Evolutionary conservation across 2,888 invertebrate genomes (phyloP).

Genomic region (Habrosyne pyritoides): DNA sequence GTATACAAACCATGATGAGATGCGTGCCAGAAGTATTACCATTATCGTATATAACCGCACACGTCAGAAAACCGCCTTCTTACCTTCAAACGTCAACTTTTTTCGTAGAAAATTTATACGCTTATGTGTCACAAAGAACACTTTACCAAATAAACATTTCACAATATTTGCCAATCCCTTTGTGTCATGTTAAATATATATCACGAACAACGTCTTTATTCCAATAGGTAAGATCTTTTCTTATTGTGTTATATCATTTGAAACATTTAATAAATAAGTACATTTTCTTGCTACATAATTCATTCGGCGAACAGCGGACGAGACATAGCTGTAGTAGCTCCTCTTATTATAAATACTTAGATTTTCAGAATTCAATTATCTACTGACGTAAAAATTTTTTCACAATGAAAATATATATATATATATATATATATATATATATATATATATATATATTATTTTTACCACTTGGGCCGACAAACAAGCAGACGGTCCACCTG

Average conservation of each 20-base stretch:
- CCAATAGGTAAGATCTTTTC: not conserved
- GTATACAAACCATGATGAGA: slow-evolving; percentile 15
- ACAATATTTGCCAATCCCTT: slow-evolving; percentile 4
- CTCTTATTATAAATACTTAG: too few species aligned
- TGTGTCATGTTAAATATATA: slow-evolving; percentile 1
- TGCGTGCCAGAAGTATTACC: slow-evolving; percentile 22
- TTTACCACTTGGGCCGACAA: too few species aligned
- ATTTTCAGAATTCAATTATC: too few species aligned
- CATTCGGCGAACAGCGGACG: too few species aligned
- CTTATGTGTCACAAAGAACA: slow-evolving; percentile 2
- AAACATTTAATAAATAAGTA: too few species aligned
- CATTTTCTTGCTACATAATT: too few species aligned
- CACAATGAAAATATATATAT: too few species aligned
- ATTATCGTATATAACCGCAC: slow-evolving; percentile 25
- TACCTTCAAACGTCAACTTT: not conserved
- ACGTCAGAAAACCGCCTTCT: slow-evolving; percentile 13
- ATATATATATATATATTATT: too few species aligned
- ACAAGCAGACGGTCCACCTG: too few species aligned
- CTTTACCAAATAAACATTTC: slow-evolving; percentile 6
- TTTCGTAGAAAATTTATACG: not conserved
- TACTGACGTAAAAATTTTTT: not conserved
- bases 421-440: too few species aligned
- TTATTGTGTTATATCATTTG: too few species aligned
- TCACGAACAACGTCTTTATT: not conserved
- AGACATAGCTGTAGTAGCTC: too few species aligned